These are phyloP conservation scores for Eueremaeus valkanovi DNA, from an alignment of 2,888 invertebrate species.

Conservation along the genomic window DNA sequence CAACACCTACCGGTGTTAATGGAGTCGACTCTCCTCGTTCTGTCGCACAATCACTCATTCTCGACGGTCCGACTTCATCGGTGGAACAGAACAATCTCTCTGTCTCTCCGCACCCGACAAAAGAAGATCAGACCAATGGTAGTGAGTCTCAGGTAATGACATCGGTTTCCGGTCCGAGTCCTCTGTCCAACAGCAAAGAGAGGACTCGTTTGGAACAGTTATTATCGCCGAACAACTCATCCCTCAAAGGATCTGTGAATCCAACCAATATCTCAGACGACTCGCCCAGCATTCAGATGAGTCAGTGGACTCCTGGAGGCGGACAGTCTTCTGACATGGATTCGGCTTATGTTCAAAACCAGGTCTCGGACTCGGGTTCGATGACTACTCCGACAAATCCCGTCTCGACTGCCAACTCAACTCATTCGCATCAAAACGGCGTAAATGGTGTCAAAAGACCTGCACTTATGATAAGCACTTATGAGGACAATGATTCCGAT, in stretches of 20 bases:
- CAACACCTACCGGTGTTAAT: conserved; percentile 39
- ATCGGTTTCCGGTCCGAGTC: neutral
- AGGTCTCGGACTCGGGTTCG: neutral
- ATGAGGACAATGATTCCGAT: conserved; percentile 56
- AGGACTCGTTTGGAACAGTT: conserved; percentile 34
- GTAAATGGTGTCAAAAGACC: conserved; percentile 62
- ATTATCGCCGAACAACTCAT: conserved; percentile 25
- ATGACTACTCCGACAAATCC: neutral
- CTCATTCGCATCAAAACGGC: neutral
- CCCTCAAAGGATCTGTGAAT: conserved; percentile 23
- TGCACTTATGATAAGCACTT: conserved; percentile 68
- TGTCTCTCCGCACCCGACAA: conserved; percentile 13
- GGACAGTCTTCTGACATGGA: conserved; percentile 19
- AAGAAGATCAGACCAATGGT: conserved; percentile 4
- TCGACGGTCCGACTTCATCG: conserved; percentile 28
- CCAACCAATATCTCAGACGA: conserved; percentile 2
- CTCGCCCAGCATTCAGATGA: neutral
- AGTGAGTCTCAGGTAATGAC: conserved; percentile 9
- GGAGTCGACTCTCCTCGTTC: conserved; percentile 40
- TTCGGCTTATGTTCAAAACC: neutral
- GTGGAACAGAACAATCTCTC: conserved; percentile 21
- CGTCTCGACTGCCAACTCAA: neutral
- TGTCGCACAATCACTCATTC: conserved; percentile 30
- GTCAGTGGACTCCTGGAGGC: conserved; percentile 33
- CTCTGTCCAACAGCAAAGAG: conserved; percentile 27